These are phyloP conservation scores for Emydoidea blandingii DNA, from an alignment of 2,797 vertebrate genomes.

Conservation along the genomic window DNA sequence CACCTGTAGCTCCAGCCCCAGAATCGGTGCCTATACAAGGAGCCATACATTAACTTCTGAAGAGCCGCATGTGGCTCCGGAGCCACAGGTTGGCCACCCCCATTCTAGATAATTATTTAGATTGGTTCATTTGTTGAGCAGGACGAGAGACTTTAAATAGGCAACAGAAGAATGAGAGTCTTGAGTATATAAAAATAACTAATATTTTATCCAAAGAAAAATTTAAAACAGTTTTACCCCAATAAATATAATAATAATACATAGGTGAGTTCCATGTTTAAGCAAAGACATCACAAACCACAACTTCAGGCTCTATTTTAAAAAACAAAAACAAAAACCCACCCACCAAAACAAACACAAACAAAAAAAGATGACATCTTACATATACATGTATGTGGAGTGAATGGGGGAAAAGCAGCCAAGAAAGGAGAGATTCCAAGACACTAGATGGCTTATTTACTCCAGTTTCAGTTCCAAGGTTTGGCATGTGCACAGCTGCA, in stretches of 20 bases:
- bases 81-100: too few species aligned
- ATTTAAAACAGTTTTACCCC: not conserved
- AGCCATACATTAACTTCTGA: too few species aligned
- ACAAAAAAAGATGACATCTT: not conserved
- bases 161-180: not conserved
- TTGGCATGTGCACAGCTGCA: fast-evolving
- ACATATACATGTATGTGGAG: fast-evolving
- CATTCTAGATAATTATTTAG: not conserved
- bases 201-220: not conserved
- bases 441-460: not conserved
- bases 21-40: too few species aligned
- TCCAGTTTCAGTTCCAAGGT: not conserved
- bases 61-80: too few species aligned
- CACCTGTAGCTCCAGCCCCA: too few species aligned
- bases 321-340: not conserved
- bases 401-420: fast-evolving
- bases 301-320: not conserved
- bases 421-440: fast-evolving
- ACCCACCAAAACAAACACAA: not conserved
- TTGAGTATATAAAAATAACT: slow-evolving; percentile 32
- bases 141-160: not conserved
- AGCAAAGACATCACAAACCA: fast-evolving
- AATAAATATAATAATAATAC: not conserved
- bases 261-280: not conserved
- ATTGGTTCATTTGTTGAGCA: fast-evolving